Conservation (phyloP, 2,888 invertebrate genomes). For the Cosmorhoe ocellata region DNA sequence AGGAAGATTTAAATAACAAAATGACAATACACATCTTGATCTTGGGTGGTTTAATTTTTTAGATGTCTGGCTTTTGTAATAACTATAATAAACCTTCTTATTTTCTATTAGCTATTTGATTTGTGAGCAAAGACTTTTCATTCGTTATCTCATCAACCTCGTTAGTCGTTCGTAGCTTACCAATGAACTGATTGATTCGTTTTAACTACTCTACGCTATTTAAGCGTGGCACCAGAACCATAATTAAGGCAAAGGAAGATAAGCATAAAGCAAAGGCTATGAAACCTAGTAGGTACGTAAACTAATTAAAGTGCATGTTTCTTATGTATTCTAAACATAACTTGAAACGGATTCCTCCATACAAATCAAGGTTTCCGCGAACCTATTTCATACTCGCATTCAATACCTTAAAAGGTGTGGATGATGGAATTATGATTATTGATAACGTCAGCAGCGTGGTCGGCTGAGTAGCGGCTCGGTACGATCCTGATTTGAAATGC, state of each 20-base stretch:
- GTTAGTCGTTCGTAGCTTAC: background rate
- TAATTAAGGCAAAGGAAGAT: background rate
- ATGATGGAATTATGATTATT: constrained; percentile 38
- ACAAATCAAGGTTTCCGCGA: constrained; percentile 27
- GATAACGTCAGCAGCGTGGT: constrained; percentile 32
- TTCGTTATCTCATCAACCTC: too few relatives aligned
- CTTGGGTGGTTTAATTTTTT: constrained; percentile 2
- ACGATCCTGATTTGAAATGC: constrained; percentile 57
- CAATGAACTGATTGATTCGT: constrained; percentile 4
- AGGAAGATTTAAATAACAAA: constrained; percentile 51
- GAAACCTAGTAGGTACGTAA: background rate
- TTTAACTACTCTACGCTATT: background rate
- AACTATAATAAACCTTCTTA: too few relatives aligned
- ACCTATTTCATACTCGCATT: constrained; percentile 28
- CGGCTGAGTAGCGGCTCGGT: constrained; percentile 25
- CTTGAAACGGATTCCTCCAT: constrained; percentile 4
- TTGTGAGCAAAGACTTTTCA: background rate
- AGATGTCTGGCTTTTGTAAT: constrained; percentile 14
- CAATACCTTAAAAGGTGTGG: constrained; percentile 31
- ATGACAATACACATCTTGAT: constrained; percentile 48
- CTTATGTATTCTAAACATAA: constrained; percentile 7
- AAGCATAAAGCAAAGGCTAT: background rate
- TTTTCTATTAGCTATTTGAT: too few relatives aligned
- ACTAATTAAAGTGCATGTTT: background rate
- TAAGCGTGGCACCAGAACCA: background rate